Conservation (phyloP, 2,113 vertebrate genomes). For the Pantherophis guttatus region DNA sequence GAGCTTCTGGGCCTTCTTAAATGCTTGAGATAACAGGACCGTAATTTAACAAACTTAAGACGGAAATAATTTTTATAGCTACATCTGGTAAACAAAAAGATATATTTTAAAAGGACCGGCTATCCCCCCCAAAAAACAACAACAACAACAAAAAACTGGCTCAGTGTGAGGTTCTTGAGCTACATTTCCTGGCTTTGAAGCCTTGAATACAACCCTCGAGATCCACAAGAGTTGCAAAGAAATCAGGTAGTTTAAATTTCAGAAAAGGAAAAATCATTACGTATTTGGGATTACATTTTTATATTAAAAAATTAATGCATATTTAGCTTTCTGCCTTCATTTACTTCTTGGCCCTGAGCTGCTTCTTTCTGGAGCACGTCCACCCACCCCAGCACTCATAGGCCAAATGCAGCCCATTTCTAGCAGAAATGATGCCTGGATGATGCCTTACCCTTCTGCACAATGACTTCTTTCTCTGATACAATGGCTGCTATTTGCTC, state of each 20-base stretch:
- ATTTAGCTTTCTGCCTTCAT: not conserved
- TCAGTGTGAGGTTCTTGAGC: not conserved
- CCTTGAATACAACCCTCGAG: not conserved
- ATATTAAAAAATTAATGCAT: not conserved
- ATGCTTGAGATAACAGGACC: not conserved
- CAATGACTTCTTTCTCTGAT: not conserved
- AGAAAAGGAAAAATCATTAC: not conserved
- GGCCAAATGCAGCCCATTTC: no score
- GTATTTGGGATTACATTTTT: not conserved
- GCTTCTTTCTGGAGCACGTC: not conserved
- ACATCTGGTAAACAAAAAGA: not conserved
- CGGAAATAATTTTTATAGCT: not conserved
- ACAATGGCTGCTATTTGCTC: not conserved
- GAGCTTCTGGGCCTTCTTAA: not conserved
- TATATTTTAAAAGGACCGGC: not conserved
- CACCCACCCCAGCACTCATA: not conserved
- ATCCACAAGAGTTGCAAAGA: not conserved
- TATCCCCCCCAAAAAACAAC: not conserved
- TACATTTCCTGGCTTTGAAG: not conserved
- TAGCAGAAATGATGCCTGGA: not conserved
- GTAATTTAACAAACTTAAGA: not conserved
- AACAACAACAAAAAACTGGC: not conserved
- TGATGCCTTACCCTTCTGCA: slow-evolving; percentile 4
- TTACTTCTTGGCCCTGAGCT: not conserved
- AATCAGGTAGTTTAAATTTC: not conserved